Evolutionary conservation across 2,888 invertebrate genomes (phyloP).

Genomic region (Ophion ventricosus): DNA sequence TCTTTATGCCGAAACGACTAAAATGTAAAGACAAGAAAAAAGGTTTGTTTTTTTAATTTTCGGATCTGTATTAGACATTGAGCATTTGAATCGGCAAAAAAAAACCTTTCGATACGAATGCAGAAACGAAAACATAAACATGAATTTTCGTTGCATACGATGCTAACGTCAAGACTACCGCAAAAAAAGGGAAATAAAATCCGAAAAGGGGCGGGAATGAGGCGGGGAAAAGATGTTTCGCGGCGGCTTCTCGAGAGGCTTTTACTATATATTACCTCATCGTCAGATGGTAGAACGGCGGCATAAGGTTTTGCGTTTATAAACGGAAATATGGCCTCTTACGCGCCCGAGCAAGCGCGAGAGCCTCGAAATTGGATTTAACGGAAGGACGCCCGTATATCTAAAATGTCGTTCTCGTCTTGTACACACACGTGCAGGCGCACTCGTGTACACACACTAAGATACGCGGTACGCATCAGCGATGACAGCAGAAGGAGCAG

Average conservation of each 20-base stretch:
- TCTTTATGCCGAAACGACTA: too few relatives aligned
- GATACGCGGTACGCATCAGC: slow-evolving; percentile 13
- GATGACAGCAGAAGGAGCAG: slow-evolving; percentile 12
- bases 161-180: slow-evolving; percentile 2
- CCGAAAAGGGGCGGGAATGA: neutral
- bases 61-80: too few relatives aligned
- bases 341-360: slow-evolving; percentile 55
- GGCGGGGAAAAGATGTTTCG: slow-evolving; percentile 18
- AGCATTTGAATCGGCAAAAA: too few relatives aligned
- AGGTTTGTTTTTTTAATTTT: too few relatives aligned
- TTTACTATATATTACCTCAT: slow-evolving; percentile 42
- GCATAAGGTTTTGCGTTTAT: slow-evolving; percentile 46
- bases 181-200: slow-evolving; percentile 23
- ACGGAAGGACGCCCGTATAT: slow-evolving; percentile 61
- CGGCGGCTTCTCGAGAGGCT: slow-evolving; percentile 53
- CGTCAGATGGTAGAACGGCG: slow-evolving; percentile 26
- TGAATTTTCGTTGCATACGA: too few relatives aligned
- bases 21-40: too few relatives aligned
- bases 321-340: slow-evolving; percentile 54
- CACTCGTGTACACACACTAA: neutral
- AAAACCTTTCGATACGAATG: too few relatives aligned
- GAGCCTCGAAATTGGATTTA: slow-evolving; percentile 61
- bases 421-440: slow-evolving; percentile 26
- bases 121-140: too few relatives aligned
- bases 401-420: slow-evolving; percentile 61